phyloP scores from a whole-genome alignment of 2,888 invertebrate species.

The Agrochola lychnidis region DNA sequence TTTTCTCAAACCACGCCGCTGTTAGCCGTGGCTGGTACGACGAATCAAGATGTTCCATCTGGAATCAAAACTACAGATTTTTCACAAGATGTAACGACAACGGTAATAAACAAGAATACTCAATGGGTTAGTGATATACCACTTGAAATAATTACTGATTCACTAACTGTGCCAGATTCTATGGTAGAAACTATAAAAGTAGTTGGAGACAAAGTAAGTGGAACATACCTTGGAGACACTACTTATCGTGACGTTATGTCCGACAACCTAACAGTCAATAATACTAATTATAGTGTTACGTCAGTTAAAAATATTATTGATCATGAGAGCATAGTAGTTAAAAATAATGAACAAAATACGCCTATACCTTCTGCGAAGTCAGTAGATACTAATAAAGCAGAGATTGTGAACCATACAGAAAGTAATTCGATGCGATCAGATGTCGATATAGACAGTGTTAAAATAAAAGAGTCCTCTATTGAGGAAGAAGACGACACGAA shows the following conservation, averaged over 20 bases:
- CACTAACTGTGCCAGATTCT: conserved; percentile 19
- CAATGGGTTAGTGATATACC: conserved; percentile 5
- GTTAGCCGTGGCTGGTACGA: background rate
- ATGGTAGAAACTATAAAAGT: conserved; percentile 41
- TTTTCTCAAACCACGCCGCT: background rate
- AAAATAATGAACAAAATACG: background rate
- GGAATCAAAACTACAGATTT: conserved; percentile 7
- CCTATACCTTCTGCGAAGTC: background rate
- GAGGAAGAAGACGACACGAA: background rate
- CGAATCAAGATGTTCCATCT: background rate
- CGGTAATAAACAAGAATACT: background rate
- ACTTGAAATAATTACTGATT: conserved; percentile 24
- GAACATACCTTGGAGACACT: background rate
- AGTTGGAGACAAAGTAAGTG: conserved; percentile 18
- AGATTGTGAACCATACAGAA: conserved; percentile 34
- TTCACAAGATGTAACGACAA: background rate
- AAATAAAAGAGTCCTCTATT: conserved; percentile 10
- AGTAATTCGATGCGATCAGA: conserved; percentile 11
- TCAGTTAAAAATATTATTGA: conserved; percentile 26
- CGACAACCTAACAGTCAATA: background rate
- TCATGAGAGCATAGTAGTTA: conserved; percentile 23
- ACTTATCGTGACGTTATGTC: background rate
- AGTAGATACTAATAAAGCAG: conserved; percentile 13
- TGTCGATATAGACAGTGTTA: conserved; percentile 20
- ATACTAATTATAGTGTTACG: conserved; percentile 1